Percentiles rank a stretch among this genome's conserved stretches.
Evolutionary conservation across 2,113 vertebrate genomes (phyloP).

Genomic region (Pangasianodon hypophthalmus): DNA sequence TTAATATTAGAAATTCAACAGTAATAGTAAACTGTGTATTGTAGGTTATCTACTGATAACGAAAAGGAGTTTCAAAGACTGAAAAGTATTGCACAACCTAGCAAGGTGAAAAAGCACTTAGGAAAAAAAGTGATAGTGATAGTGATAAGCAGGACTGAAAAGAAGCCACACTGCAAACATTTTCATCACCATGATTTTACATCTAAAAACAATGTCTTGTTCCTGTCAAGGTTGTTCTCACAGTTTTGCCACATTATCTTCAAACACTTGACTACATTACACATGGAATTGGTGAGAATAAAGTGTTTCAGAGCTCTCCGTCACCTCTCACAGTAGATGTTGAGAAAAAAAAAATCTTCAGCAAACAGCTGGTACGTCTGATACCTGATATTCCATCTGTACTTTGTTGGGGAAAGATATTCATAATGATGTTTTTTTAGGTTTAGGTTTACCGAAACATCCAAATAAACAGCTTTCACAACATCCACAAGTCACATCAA

Average conservation of each 20-base stretch:
- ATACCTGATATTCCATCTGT: constrained; percentile 1
- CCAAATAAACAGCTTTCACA: not conserved
- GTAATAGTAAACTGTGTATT: not conserved
- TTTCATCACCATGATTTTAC: not conserved
- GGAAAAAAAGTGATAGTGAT: not conserved
- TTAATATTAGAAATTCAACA: not conserved
- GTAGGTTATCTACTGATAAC: not conserved
- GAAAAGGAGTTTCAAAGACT: not conserved
- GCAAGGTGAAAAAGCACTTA: not conserved
- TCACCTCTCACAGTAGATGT: not conserved
- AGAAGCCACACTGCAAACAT: not conserved
- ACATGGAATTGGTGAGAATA: not conserved
- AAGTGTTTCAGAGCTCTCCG: not conserved
- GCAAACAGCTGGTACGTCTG: not conserved
- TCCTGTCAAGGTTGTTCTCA: constrained; percentile 24
- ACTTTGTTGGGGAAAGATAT: no score
- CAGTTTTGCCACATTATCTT: constrained; percentile 28
- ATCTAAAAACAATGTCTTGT: constrained; percentile 19
- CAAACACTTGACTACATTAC: constrained; percentile 23
- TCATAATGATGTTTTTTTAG: not conserved
- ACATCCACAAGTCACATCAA: not conserved
- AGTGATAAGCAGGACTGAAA: not conserved
- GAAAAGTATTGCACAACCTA: not conserved
- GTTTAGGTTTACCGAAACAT: not conserved
- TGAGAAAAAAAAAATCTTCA: not conserved